Conservation (phyloP, 1,140 invertebrate species). For the Rhizoglyphus robini region DNA sequence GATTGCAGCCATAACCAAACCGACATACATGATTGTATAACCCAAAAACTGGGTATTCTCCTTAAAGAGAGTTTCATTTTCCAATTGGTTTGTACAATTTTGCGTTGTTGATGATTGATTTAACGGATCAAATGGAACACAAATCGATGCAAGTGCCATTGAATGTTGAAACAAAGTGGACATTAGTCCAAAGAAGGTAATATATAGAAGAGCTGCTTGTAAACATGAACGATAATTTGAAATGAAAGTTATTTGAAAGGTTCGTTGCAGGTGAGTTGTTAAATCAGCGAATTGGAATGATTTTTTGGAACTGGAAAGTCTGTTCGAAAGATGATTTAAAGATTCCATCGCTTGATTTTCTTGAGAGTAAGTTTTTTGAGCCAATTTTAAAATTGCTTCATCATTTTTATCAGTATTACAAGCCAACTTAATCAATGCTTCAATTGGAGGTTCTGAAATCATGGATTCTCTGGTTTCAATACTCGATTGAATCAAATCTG, state of each 20-base stretch:
- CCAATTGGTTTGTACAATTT: neutral
- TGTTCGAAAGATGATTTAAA: neutral
- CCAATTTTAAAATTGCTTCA: neutral
- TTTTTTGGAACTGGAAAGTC: neutral
- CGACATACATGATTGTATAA: neutral
- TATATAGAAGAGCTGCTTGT: neutral
- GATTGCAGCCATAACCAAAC: neutral
- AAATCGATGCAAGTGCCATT: neutral
- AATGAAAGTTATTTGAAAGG: neutral
- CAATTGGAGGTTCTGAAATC: neutral
- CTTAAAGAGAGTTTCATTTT: too few species aligned
- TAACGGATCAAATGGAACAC: too few species aligned
- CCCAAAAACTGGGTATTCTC: neutral
- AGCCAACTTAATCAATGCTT: neutral
- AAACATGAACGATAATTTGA: neutral
- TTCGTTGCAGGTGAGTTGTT: neutral
- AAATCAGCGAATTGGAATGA: neutral
- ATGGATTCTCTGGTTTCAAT: neutral
- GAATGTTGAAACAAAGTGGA: neutral
- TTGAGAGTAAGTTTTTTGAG: neutral
- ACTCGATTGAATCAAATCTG: conserved; percentile 21
- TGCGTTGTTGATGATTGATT: too few species aligned
- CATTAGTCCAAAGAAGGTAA: neutral
- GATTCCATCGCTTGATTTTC: neutral
- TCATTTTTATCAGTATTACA: neutral